Base-by-base conservation (phyloP, 2,797 vertebrate species). In the Orientallactaga sibirica region DNA sequence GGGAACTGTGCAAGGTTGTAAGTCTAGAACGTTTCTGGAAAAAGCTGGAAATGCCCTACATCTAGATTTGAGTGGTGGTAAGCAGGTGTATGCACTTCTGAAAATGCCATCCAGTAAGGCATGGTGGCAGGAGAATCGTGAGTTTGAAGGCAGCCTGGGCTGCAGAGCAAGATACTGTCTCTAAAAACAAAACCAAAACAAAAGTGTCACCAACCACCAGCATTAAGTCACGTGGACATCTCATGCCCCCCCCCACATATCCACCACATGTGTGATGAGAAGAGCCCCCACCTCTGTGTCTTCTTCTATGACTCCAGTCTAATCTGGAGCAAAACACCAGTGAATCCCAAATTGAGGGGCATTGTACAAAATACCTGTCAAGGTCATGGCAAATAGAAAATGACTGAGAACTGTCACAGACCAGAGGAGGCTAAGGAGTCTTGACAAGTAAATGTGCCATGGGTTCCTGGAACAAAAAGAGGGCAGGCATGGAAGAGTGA, bases 361-460 rank as follows among this genome's bases (percentile, higher is more conserved):
- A 3, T 8, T 48, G 25, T 66, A 20, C 29, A 81, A 90, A 62
- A 66, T 14, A 16, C 24, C 27, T n/a, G 48, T 18, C 6, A 16
- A 67, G 27, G n/a, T 76, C 82, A 33, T 10, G 24, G 37, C 83
- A 90, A 74, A 61, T 22, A 41, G 68, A 61, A 89, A 27, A 58
- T 48, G 37, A 27, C 29, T 48, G 43, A 71, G 75, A 86, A 11
- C 27, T 6, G 3, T 52, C 84, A 68, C n/a, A 27, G 76, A 61
- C 27, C 68, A 14, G 67, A 80, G 11, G 22, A 19, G 24, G 12
- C 24, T 2, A 52, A 74, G 20, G 74, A 70, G 62, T 62, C 9
- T 0, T 22, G 64, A 77, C 15, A 15, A 24, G 20, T 8, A 7
- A 37, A 37, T 9, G 2, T 8, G 5, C 25, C 1, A 10, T 11